A percentile compares a stretch with the other conserved stretches of the same genome.
phyloP scores from a whole-genome alignment of 1,140 invertebrate species.

The Drosophila cardini region DNA sequence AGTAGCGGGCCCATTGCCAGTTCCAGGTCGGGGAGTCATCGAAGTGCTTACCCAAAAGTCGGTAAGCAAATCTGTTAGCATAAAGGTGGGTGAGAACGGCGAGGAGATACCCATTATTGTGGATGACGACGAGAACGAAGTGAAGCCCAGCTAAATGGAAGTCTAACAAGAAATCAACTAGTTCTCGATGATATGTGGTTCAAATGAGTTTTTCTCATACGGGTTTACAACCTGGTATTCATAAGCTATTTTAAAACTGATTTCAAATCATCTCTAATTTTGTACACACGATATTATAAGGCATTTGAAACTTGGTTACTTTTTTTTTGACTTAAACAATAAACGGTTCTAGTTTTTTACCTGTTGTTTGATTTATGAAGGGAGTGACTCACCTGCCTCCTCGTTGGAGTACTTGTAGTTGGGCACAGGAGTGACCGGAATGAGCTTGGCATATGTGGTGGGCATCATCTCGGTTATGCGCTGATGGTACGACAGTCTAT shows the following conservation, averaged over 20 bases:
- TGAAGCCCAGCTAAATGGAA: conserved; percentile 54
- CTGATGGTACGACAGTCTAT: conserved; percentile 97
- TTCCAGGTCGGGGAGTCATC: conserved; percentile 41
- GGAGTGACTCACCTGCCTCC: conserved; percentile 89
- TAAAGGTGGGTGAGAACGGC: conserved; percentile 77
- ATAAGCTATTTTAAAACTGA: not conserved
- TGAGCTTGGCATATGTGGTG: conserved; percentile 92
- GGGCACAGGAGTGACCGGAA: conserved; percentile 92
- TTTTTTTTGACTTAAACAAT: not conserved
- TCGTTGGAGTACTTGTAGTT: conserved; percentile 93
- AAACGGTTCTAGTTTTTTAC: not conserved
- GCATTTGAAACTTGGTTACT: not conserved
- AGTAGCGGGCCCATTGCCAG: conserved; percentile 3
- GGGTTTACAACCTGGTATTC: not conserved
- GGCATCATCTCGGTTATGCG: conserved; percentile 96
- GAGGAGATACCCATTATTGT: conserved; percentile 79
- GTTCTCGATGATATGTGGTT: too few relatives aligned
- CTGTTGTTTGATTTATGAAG: too few relatives aligned
- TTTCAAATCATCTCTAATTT: not conserved
- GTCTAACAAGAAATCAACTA: conserved; percentile 4
- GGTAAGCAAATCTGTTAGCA: conserved; percentile 80
- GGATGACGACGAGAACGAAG: conserved; percentile 77
- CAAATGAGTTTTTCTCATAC: not conserved
- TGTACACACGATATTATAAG: not conserved
- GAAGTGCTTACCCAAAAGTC: conserved; percentile 82